Conservation (phyloP, 2,888 invertebrate species). For the Holacanthella duospinosa region DNA sequence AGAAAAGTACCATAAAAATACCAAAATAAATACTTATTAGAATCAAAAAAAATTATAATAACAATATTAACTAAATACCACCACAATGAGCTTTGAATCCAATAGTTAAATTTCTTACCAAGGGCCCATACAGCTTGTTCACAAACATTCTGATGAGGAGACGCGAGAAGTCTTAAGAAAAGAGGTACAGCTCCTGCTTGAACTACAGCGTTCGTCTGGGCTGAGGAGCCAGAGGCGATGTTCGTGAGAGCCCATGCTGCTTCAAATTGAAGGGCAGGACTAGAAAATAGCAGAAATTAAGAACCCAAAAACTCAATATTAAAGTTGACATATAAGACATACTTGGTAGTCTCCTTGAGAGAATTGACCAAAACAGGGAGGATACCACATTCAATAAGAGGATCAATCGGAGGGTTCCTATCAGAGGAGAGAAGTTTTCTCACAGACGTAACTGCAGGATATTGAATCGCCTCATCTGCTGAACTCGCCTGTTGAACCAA, state of each 20-base stretch:
- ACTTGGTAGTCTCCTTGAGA: slow-evolving; percentile 30
- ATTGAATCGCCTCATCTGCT: slow-evolving; percentile 29
- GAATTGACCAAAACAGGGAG: slow-evolving; percentile 52
- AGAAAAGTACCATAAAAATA: not conserved
- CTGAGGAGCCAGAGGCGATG: slow-evolving; percentile 86
- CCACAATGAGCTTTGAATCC: not conserved
- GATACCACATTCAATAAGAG: slow-evolving; percentile 71
- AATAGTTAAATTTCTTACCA: slow-evolving; percentile 45
- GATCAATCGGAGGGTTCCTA: slow-evolving; percentile 80
- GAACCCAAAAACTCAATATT: not conserved
- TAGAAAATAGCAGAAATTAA: slow-evolving; percentile 40
- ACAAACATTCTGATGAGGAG: slow-evolving; percentile 58
- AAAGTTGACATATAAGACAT: not conserved
- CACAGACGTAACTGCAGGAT: slow-evolving; percentile 63
- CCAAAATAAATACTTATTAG: not conserved
- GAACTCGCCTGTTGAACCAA: slow-evolving; percentile 31
- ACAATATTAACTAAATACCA: not conserved
- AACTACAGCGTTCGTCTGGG: slow-evolving; percentile 81
- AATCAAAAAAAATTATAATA: not conserved
- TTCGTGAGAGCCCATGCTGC: slow-evolving; percentile 97
- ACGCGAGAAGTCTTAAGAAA: slow-evolving; percentile 61
- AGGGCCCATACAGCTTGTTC: slow-evolving; percentile 94
- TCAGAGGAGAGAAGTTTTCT: slow-evolving; percentile 79
- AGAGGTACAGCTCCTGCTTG: slow-evolving; percentile 72
- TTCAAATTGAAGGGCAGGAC: slow-evolving; percentile 77